Evolutionary conservation across 2,113 vertebrate genomes (phyloP).

Genomic region (Atlantisia rogersi): DNA sequence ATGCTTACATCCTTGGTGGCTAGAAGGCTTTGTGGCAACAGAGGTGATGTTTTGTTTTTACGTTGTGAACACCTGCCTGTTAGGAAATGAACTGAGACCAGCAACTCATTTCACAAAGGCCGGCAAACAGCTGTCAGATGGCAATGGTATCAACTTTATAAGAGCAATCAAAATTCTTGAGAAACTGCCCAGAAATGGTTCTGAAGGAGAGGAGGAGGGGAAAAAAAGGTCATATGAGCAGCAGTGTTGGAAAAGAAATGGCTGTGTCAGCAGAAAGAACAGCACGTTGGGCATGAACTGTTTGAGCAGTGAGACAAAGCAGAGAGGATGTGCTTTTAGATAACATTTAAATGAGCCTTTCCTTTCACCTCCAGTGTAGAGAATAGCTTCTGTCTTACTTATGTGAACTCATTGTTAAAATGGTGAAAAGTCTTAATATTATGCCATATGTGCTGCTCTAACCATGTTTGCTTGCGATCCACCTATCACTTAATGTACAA

Average conservation of each 20-base stretch:
- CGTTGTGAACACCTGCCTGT: neutral
- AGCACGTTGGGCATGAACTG: neutral
- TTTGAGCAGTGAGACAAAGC: neutral
- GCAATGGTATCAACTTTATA: slow-evolving; percentile 34
- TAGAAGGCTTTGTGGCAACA: neutral
- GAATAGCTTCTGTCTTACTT: neutral
- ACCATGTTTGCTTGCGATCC: neutral
- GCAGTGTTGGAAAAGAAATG: neutral
- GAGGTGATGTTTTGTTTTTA: neutral
- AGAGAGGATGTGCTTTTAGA: neutral
- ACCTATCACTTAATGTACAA: neutral
- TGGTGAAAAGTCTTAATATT: neutral
- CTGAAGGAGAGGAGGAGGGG: neutral
- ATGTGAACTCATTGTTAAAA: neutral
- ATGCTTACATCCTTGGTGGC: neutral
- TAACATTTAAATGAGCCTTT: neutral
- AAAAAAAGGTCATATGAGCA: neutral
- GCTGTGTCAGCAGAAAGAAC: slow-evolving; percentile 28
- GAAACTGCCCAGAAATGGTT: slow-evolving; percentile 45
- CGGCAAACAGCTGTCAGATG: slow-evolving; percentile 17
- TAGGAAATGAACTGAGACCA: neutral
- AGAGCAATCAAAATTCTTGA: slow-evolving; percentile 36
- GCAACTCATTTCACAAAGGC: slow-evolving; percentile 4
- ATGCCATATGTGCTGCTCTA: neutral
- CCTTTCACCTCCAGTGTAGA: neutral